These are phyloP conservation scores for Erithacus rubecula DNA, from an alignment of 2,797 vertebrate species.

Conservation along the genomic window DNA sequence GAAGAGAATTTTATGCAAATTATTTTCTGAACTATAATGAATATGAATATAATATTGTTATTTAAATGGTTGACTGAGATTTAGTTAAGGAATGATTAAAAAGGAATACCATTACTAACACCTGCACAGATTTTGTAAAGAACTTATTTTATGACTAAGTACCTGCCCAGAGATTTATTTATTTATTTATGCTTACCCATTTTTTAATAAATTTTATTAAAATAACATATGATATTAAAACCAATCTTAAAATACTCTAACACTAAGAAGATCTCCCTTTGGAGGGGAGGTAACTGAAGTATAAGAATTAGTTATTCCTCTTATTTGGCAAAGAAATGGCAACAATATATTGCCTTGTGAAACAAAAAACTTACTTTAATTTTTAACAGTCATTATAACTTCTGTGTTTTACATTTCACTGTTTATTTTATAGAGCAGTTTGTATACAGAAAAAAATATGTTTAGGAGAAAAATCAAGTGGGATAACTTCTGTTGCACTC, in stretches of 20 bases:
- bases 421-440: neutral
- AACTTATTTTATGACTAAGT: neutral
- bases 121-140: neutral
- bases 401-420: fast-evolving
- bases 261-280: neutral
- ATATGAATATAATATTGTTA: neutral
- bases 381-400: neutral
- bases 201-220: neutral
- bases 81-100: neutral
- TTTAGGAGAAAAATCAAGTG: neutral
- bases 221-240: neutral
- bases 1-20: neutral
- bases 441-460: neutral
- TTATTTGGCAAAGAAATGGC: neutral
- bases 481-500: neutral
- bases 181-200: neutral
- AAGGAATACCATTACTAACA: neutral
- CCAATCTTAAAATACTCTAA: neutral
- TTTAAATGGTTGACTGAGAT: neutral
- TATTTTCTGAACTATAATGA: neutral
- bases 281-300: neutral
- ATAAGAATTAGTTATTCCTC: neutral
- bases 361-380: neutral
- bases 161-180: neutral
- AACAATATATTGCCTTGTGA: neutral